Conservation (phyloP, 2,888 invertebrate species). For the Athetis lepigone region DNA sequence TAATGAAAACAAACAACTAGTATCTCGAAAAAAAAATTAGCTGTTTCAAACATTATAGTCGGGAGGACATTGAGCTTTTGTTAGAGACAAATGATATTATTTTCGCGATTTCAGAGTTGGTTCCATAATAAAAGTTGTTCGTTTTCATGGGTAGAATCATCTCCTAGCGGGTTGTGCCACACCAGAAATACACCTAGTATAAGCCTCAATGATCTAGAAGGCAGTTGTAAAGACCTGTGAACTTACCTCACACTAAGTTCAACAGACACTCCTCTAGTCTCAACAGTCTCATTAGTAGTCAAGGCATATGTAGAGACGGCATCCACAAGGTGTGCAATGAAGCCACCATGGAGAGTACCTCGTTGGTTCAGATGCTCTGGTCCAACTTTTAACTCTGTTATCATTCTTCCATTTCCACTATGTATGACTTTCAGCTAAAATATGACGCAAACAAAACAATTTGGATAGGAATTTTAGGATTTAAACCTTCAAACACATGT, state of each 20-base stretch:
- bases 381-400: slow-evolving; percentile 94
- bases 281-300: slow-evolving; percentile 91
- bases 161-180: too few species aligned
- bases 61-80: too few species aligned
- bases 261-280: slow-evolving; percentile 94
- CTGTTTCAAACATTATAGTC: too few species aligned
- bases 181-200: too few species aligned
- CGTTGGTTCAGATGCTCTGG: slow-evolving; percentile 94
- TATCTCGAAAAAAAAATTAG: too few species aligned
- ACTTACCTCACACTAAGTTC: slow-evolving; percentile 95
- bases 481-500: too few species aligned
- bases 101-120: too few species aligned
- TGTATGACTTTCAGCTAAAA: slow-evolving; percentile 81
- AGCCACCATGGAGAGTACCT: slow-evolving; percentile 96
- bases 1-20: too few species aligned
- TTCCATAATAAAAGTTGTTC: too few species aligned
- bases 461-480: not conserved
- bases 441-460: slow-evolving; percentile 3
- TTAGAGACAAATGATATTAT: too few species aligned
- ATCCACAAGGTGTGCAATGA: slow-evolving; percentile 94
- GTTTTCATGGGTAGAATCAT: too few species aligned
- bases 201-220: not conserved
- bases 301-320: slow-evolving; percentile 95
- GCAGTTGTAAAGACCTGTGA: not conserved
- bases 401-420: slow-evolving; percentile 93